These are phyloP conservation scores for Stigmatopora nigra DNA, from an alignment of 2,113 vertebrate genomes.

Conservation along the genomic window DNA sequence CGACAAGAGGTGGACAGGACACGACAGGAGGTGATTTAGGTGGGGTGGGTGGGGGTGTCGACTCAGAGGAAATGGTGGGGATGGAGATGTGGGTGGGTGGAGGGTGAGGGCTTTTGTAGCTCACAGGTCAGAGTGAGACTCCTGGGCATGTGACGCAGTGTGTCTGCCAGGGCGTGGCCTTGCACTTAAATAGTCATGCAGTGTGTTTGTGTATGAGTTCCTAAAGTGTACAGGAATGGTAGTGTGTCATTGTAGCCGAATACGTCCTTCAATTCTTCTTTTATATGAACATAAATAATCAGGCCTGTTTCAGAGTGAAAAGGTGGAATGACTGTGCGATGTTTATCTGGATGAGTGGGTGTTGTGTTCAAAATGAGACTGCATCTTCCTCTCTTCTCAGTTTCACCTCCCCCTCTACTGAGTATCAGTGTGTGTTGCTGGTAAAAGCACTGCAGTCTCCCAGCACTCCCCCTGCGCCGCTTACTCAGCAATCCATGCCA, in stretches of 20 bases:
- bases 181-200: conserved; percentile 43
- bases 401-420: conserved; percentile 2
- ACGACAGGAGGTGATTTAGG: neutral
- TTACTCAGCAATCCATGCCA: conserved; percentile 45
- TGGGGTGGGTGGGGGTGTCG: conserved; percentile 27
- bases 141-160: conserved; percentile 46
- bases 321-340: neutral
- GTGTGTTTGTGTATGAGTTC: neutral
- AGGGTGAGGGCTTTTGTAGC: conserved; percentile 56
- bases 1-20: conserved; percentile 15
- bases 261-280: neutral
- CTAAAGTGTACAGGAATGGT: neutral
- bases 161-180: conserved; percentile 54
- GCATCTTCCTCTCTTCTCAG: neutral
- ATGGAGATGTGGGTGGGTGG: conserved; percentile 33
- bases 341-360: neutral
- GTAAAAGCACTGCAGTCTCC: conserved; percentile 67
- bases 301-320: neutral
- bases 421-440: conserved; percentile 44
- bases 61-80: conserved; percentile 40
- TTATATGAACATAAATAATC: neutral
- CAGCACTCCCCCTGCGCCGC: conserved; percentile 48
- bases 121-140: conserved; percentile 47
- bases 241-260: no score
- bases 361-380: neutral